Evolutionary conservation across 2,113 vertebrate species (phyloP), one percentile per base, ranked within the genome.

Genomic region (Leucopsar rothschildi): DNA sequence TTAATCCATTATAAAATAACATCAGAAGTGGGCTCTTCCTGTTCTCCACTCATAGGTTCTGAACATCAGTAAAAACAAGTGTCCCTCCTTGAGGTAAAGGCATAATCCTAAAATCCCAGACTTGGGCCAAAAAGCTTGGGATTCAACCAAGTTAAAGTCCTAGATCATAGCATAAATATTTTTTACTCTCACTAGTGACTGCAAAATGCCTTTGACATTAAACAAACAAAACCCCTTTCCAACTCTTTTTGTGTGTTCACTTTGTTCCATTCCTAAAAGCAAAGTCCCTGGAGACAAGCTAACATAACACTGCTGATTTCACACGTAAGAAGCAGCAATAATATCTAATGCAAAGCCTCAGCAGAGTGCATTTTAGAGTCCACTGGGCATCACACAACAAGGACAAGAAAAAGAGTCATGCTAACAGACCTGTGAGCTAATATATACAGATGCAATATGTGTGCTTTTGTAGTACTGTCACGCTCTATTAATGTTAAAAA

Each of bases 111-210:
- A 93, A 86, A 93, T 96, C 82, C 93, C 71, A 95, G 72, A 89
- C 35, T 80, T 85, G 27, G 53, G 86, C 80, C 92, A 96, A 95
- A 92, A 96, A 92, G 55, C 82, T 12, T 95, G 87, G 70, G 85
- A 97, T 95, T 90, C 94, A 97, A 88, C 63, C 70, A 96, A 96
- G 52, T 4, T 24, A 29, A 73, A 59, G 84, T 92, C 86, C 65
- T 78, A 96, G 73, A 95, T 95, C 95, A 93, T 79, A 95, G 86
- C 70, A 96, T 95, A 97, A 97, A 97, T 97, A 96, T 89, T 97
- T 97, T 97, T 95, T 53, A 87, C 92, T 91, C 94, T 95, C 90
- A 96, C 44, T 76, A 89, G 57, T 93, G 95, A 84, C 92, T 97
- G 86, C 79, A 97, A 97, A 97, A 96, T 94, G 82, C 88, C 96